These are phyloP conservation scores for Neuroterus valhalla DNA, from an alignment of 1,140 invertebrate genomes.

Conservation along the genomic window DNA sequence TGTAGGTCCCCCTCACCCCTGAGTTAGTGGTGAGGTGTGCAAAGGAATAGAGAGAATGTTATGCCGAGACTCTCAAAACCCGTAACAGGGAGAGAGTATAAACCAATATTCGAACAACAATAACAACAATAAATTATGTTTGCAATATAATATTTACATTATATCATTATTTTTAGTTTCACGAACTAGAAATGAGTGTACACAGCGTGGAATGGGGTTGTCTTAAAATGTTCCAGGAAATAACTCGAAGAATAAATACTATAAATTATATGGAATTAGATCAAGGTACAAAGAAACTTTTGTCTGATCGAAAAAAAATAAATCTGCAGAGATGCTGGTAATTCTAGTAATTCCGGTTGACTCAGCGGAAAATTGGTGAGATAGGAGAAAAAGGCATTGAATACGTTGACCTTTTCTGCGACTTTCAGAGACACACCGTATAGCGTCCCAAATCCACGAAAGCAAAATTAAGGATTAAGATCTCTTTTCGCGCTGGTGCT, in stretches of 20 bases:
- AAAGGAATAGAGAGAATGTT: no score
- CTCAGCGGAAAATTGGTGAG: slow-evolving; percentile 22
- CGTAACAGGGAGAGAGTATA: no score
- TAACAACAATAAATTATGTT: no score
- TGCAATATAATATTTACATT: no score
- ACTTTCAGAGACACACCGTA: slow-evolving; percentile 12
- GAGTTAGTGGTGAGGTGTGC: no score
- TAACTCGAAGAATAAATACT: background rate
- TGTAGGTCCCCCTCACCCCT: no score
- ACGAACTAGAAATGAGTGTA: background rate
- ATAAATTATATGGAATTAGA: background rate
- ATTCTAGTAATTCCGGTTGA: slow-evolving; percentile 20
- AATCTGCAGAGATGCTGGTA: slow-evolving; percentile 24
- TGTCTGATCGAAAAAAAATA: slow-evolving; percentile 13
- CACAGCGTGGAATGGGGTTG: no score
- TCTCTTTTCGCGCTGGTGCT: background rate
- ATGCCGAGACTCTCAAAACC: no score
- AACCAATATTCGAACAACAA: no score
- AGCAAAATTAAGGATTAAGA: slow-evolving; percentile 28
- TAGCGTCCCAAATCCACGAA: slow-evolving; percentile 19
- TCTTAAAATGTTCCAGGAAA: no score
- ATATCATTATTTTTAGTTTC: background rate
- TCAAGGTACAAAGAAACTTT: background rate
- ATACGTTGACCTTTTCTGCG: slow-evolving; percentile 21
- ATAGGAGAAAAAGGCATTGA: slow-evolving; percentile 23